A percentile compares a stretch with the other conserved stretches of the same genome.
Evolutionary conservation across 2,888 invertebrate genomes (phyloP).

Genomic region (Hybos culiciformis): DNA sequence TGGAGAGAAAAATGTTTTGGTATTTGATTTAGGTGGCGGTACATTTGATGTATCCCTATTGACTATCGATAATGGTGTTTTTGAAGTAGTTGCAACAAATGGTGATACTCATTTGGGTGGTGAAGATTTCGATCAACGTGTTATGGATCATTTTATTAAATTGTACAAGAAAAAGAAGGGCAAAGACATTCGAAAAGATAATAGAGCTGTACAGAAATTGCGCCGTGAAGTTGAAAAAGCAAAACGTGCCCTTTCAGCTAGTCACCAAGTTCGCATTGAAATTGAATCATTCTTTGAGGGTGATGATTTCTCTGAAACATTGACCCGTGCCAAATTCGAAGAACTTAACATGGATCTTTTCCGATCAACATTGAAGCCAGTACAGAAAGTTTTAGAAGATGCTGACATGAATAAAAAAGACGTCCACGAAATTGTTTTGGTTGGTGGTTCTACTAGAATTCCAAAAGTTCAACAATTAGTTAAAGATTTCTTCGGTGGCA

Average conservation of each 20-base stretch:
- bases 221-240: constrained; percentile 96
- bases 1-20: constrained; percentile 95
- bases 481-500: constrained; percentile 91
- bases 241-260: constrained; percentile 83
- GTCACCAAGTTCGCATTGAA: constrained; percentile 92
- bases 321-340: constrained; percentile 97
- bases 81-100: constrained; percentile 53
- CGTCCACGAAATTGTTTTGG: constrained; percentile 96
- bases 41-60: constrained; percentile 97
- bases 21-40: constrained; percentile 98
- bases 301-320: constrained; percentile 94
- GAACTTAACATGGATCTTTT: constrained; percentile 90
- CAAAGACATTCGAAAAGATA: constrained; percentile 89
- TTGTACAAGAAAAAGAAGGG: constrained; percentile 98
- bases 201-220: constrained; percentile 88
- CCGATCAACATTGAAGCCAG: constrained; percentile 87
- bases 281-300: constrained; percentile 98
- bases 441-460: constrained; percentile 98
- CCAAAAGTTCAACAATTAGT: constrained; percentile 92
- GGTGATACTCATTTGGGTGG: constrained; percentile 98
- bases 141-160: constrained; percentile 98
- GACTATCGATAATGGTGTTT: constrained; percentile 97
- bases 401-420: constrained; percentile 98
- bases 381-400: constrained; percentile 92
- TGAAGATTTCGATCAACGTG: constrained; percentile 96